A percentile compares a stretch with the other conserved stretches of the same genome.
Evolutionary conservation across 2,888 invertebrate genomes (phyloP).

Genomic region (Ceriagrion tenellum): DNA sequence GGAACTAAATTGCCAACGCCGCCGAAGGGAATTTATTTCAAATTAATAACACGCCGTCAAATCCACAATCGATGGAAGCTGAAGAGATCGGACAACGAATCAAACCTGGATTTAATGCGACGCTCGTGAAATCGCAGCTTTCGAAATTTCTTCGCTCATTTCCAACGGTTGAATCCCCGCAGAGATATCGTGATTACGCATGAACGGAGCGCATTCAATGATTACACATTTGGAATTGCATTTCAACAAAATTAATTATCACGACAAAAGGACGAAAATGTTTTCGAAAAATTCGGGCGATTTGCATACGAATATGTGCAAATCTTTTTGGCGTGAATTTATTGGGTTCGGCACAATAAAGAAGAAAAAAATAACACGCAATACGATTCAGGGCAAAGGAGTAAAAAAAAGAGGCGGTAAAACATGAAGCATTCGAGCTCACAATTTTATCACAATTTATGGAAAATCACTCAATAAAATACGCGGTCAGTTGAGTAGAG

Average conservation of each 20-base stretch:
- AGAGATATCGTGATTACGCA: background rate
- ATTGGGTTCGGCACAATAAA: background rate
- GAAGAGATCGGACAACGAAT: background rate
- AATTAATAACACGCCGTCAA: background rate
- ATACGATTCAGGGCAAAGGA: background rate
- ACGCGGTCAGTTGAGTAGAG: background rate
- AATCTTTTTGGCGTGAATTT: background rate
- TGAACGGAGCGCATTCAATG: background rate
- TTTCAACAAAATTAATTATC: background rate
- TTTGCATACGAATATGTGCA: background rate
- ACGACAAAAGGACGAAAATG: background rate
- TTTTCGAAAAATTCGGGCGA: background rate
- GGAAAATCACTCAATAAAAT: background rate
- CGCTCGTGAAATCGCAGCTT: background rate
- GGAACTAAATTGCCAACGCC: background rate
- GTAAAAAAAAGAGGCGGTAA: background rate
- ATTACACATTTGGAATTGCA: background rate
- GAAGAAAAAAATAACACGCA: background rate
- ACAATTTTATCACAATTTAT: background rate
- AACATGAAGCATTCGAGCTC: background rate
- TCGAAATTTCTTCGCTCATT: background rate
- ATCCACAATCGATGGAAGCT: background rate
- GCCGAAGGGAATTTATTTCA: conserved; percentile 4
- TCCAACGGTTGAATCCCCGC: background rate
- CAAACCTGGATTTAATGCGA: background rate